Base-by-base conservation (phyloP, 2,888 invertebrate species). In the Aphidoletes aphidimyza region DNA sequence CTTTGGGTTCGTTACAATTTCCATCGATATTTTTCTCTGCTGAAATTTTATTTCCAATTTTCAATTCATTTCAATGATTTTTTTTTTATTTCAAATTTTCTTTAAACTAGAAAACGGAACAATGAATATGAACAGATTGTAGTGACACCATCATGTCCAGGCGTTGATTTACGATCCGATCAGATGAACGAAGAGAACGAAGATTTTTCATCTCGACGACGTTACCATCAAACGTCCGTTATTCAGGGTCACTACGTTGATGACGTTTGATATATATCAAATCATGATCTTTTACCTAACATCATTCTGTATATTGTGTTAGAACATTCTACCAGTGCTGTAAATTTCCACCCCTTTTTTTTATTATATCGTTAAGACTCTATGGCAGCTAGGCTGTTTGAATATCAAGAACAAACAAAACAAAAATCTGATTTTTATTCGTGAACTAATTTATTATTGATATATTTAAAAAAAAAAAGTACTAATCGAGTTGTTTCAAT, bases 161-260 rank as follows among this genome's bases (percentile, higher is more conserved):
- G 94, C 85, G 93, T 96, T 45, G 93, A 94, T 86, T 92, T 97
- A 47, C 94, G 94, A 86, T 94, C 96, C 85, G 94, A 97, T 85
- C 96, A 98, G 88, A 91, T 98, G 84, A 98, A 97, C 87, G 97
- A 98, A 88, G 97, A 97, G 88, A 98, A 98, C 90, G 95, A 95
- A 90, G 98, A 98, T 90, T 98, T 98, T 90, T 94, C 97, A 14
- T 95, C 95, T 85, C 93, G 98, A 86, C 94, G 96, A 87, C 93
- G 97, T 86, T 98, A 98, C 90, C 98, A 98, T 91, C 97, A 97
- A 89, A 95, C 96, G 42, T 94, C 96, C 0, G 94, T 95, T 6
- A 93, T 96, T 49, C 94, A 95, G 86, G 90, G 90, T 0, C 90
- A 89, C 54, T 86, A 85, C 83, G 86, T 86, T 3, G 86, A 86